Base-by-base conservation (phyloP, 2,888 invertebrate genomes). In the Gymnosoma rotundatum region DNA sequence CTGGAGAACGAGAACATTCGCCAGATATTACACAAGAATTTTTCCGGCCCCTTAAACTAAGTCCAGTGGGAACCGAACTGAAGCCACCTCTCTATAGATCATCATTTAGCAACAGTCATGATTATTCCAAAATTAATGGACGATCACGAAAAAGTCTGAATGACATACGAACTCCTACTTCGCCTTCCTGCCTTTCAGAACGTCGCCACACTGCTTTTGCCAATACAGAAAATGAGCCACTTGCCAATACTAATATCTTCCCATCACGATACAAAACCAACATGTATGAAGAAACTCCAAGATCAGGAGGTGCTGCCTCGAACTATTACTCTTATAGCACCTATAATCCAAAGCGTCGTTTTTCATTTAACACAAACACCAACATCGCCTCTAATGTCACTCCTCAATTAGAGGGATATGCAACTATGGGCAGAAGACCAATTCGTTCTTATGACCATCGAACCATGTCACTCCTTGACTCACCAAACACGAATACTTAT, bases 291-390 rank as follows among this genome's bases (percentile, higher is more conserved):
- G 90, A 89, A n/a, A 36, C 63, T 25, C 14, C 64, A 10, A 32
- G 54, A 18, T 75, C 76, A 8, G 80, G 67, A 14, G 67, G 79
- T 48, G 88, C 61, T 9, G 36, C 64, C 36, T 72, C 70, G 0
- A 85, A 87, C 32, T 89, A 88, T n/a, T 90, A 91, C 85, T 61
- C 72, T 8, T 92, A 91, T 82, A 91, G 88, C 73, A 92, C 92
- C 4, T 92, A 92, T 78, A 92, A 90, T 86, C 91, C 92, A 6
- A 92, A 92, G 79, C 89, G 92, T 18, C 89, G 92, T 38, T 92
- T 90, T 4, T 92, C 92, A 4, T 91, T 90, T 56, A 91, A 89
- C 10, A 85, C 90, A 0, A 91, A 91, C 67, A 89, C 90, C 32
- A 73, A 78, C 50, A 63, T 32, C 5, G 60, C 70, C 6, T 83